Evolutionary conservation across 2,888 invertebrate species (phyloP), one percentile per base, ranked within the genome.

Genomic region (Parascotia fuliginaria): DNA sequence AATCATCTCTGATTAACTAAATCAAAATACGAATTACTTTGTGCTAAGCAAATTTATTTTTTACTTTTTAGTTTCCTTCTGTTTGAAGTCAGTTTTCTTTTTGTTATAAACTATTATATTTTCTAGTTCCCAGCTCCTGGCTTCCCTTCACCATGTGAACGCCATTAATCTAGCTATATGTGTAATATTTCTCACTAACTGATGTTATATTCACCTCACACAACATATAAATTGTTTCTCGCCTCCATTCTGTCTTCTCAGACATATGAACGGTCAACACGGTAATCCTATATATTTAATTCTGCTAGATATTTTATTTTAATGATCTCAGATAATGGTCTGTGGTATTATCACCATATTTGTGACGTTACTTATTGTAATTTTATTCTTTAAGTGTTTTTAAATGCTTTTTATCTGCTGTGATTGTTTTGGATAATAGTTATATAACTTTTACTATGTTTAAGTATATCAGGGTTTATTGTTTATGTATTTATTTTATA

Each of bases 151-250:
- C 77, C 77, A 78, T 78, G 77, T 82, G 65, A 66, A 50, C 71
- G 57, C 79, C 85, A 85, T 86, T 85, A 83, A 86, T 86, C 85
- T 84, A 66, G 81, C 76, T 81, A 74, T 82, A 73, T 77, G 81
- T 78, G 79, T 79, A 75, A 85, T 85, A 85, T 83, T 80, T 86
- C 81, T 77, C 70, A 50, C 70, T 75, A 80, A 77, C 77, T 75
- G 74, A 80, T 81, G 81, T 80, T 83, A 79, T 79, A 79, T 81
- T 81, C 78, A 76, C 75, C 73, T 63, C 75, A 65, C 73, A 75
- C 66, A 63, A 70, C 65, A 70, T 66, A 79, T 77, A 76, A 79
- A 81, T 82, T 78, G 81, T 79, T 77, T 77, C 67, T 70, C 66
- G 60, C 73, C 64, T 58, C 55, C 58, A 55, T 65, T 53, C 49